Evolutionary conservation across 1,140 invertebrate species (phyloP).

Genomic region (Sweltsa coloradensis): DNA sequence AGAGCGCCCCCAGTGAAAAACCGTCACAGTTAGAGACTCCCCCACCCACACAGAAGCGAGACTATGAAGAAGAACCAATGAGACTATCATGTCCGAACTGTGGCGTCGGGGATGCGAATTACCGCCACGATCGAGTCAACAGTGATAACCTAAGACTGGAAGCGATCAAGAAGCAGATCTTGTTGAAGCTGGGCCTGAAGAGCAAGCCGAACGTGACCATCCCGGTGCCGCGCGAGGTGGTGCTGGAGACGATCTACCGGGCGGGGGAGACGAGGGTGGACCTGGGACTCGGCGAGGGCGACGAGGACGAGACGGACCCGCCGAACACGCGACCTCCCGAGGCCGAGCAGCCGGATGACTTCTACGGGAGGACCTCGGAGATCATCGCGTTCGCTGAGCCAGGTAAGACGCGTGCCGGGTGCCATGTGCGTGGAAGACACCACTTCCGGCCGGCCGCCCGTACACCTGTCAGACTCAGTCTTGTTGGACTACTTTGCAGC

Average conservation of each 20-base stretch:
- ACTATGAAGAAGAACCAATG: no score
- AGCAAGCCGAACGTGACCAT: constrained; percentile 55
- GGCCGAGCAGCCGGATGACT: constrained; percentile 51
- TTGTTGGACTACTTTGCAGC: no score
- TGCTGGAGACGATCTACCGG: constrained; percentile 52
- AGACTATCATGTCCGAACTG: no score
- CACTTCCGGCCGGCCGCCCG: background rate
- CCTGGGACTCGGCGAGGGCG: constrained; percentile 15
- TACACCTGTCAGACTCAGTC: no score
- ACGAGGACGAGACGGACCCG: constrained; percentile 14
- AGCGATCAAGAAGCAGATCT: constrained; percentile 62
- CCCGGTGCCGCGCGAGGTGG: constrained; percentile 48
- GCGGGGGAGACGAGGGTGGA: constrained; percentile 36
- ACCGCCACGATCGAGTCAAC: constrained; percentile 26
- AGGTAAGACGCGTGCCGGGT: constrained; percentile 37
- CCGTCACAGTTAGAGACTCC: no score
- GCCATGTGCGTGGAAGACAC: background rate
- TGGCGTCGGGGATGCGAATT: no score
- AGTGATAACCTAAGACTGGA: constrained; percentile 50
- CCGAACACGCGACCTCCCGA: constrained; percentile 22
- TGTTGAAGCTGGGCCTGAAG: constrained; percentile 56
- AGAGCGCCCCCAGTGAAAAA: no score
- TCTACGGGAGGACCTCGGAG: constrained; percentile 64
- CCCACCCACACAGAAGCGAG: no score
- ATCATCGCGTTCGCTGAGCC: constrained; percentile 71